phyloP scores from a whole-genome alignment of 2,797 vertebrate species.

The Pampus argenteus region DNA sequence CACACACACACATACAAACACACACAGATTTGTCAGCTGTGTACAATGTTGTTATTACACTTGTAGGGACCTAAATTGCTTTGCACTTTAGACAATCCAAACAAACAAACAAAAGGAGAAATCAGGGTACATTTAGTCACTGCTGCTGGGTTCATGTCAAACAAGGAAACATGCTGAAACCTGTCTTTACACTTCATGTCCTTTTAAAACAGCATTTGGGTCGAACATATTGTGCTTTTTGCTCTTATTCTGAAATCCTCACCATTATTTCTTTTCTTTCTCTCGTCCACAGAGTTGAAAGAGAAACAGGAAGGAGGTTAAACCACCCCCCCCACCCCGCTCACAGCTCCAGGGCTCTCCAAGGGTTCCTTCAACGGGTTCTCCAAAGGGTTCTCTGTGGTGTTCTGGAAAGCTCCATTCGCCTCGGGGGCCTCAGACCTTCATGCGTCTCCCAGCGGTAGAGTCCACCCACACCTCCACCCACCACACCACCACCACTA shows the following conservation, averaged over 20 bases:
- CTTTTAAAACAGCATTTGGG: too few relatives aligned
- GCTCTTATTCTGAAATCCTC: too few relatives aligned
- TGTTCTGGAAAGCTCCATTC: constrained; percentile 62
- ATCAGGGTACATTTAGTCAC: not conserved
- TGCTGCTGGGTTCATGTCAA: too few relatives aligned
- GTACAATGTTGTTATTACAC: not conserved
- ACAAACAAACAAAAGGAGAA: too few relatives aligned
- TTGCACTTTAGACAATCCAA: not conserved
- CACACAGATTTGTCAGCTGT: not conserved
- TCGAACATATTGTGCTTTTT: too few relatives aligned
- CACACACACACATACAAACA: too few relatives aligned
- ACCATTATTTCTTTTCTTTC: not conserved
- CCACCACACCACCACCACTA: constrained; percentile 55
- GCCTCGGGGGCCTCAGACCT: constrained; percentile 76
- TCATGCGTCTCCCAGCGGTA: constrained; percentile 86
- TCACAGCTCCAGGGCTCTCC: constrained; percentile 44
- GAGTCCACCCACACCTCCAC: constrained; percentile 69
- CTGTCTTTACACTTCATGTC: too few relatives aligned
- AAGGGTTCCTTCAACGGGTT: constrained; percentile 44
- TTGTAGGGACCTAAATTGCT: not conserved
- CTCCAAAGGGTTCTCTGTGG: constrained; percentile 56
- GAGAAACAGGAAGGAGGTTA: constrained; percentile 7
- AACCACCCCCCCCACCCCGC: constrained; percentile 17
- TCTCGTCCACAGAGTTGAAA: constrained; percentile 33
- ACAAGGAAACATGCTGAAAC: too few relatives aligned